phyloP scores from a whole-genome alignment of 2,113 vertebrate species.

The Rallus limicola region DNA sequence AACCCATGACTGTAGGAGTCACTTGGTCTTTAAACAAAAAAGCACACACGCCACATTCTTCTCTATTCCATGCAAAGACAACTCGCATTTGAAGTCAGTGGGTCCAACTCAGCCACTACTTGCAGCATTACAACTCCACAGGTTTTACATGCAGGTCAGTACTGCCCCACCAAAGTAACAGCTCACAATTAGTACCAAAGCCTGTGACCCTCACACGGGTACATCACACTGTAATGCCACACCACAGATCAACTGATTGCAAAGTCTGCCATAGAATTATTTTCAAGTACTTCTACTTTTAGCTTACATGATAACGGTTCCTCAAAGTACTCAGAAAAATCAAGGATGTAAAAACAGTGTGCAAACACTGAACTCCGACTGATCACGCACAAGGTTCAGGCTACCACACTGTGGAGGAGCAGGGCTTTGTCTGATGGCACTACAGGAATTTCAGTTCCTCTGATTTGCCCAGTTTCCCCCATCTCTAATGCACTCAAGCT shows the following conservation, averaged over 20 bases:
- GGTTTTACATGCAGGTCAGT: background rate
- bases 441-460: background rate
- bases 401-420: fast-evolving
- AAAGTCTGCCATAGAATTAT: background rate
- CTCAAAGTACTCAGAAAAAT: background rate
- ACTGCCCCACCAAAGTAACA: background rate
- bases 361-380: background rate
- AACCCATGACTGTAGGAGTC: background rate
- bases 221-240: background rate
- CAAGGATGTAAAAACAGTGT: background rate
- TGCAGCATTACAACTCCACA: background rate
- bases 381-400: background rate
- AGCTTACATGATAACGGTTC: background rate
- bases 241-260: fast-evolving
- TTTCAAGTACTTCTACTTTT: background rate
- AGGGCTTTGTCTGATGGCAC: background rate
- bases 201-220: fast-evolving
- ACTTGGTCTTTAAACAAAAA: background rate
- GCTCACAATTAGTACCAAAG: background rate
- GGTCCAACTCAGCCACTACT: background rate
- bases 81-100: fast-evolving
- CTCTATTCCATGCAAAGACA: background rate
- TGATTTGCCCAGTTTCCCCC: background rate
- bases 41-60: background rate
- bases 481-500: background rate